Conservation (phyloP, 2,888 invertebrate genomes). For the Agonopterix alstromeriana region DNA sequence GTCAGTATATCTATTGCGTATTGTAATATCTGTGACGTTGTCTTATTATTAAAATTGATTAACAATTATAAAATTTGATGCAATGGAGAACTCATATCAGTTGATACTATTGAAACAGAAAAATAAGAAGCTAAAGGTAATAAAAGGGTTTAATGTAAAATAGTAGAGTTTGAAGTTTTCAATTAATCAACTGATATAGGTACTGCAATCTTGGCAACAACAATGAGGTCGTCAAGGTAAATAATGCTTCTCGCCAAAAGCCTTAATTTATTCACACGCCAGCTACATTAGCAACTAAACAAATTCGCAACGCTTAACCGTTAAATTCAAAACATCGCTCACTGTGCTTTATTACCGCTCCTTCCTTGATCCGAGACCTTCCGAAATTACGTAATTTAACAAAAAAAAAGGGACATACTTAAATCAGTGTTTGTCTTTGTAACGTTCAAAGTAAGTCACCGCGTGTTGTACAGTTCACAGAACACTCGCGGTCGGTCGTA, state of each 20-base stretch:
- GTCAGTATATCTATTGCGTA: no score
- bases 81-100: neutral
- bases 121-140: no score
- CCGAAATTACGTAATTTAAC: neutral
- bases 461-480: conserved; percentile 10
- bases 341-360: conserved; percentile 11
- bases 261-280: conserved; percentile 33
- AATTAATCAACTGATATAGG: no score
- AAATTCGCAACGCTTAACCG: conserved; percentile 33
- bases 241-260: conserved; percentile 24
- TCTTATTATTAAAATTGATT: neutral
- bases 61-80: neutral
- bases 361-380: conserved; percentile 18
- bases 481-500: conserved; percentile 19
- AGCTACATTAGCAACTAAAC: conserved; percentile 22
- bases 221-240: no score
- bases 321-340: conserved; percentile 37
- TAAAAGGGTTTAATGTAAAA: no score
- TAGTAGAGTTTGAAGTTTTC: no score
- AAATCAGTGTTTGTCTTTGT: conserved; percentile 11
- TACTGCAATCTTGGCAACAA: no score
- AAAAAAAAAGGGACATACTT: conserved; percentile 11
- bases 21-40: no score
- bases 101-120: neutral
- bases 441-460: conserved; percentile 5